These are phyloP conservation scores for Dromius quadrimaculatus DNA, from an alignment of 2,888 invertebrate genomes.

Conservation along the genomic window DNA sequence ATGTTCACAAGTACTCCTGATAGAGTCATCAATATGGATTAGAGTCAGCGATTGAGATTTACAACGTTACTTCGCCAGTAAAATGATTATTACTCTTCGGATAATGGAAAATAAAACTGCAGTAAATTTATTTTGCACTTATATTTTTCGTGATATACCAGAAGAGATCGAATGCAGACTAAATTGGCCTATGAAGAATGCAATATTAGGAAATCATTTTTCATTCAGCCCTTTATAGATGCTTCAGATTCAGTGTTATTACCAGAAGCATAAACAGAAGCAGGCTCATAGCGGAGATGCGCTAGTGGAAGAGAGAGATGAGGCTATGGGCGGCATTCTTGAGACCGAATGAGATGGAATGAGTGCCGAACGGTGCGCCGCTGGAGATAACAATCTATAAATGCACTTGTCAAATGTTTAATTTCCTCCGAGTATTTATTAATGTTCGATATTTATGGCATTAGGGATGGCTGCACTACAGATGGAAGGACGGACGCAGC, in stretches of 20 bases:
- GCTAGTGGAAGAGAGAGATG: background rate
- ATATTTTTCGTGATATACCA: too few relatives aligned
- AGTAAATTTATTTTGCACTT: too few relatives aligned
- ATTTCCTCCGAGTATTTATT: constrained; percentile 64
- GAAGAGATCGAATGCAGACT: too few relatives aligned
- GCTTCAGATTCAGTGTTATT: background rate
- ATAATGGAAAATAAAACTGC: constrained; percentile 33
- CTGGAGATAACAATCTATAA: constrained; percentile 61
- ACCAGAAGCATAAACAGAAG: constrained; percentile 29
- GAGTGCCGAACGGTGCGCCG: constrained; percentile 15
- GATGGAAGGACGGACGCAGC: constrained; percentile 50
- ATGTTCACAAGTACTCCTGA: background rate
- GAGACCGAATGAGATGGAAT: background rate
- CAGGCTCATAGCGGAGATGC: constrained; percentile 7
- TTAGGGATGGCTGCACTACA: constrained; percentile 54
- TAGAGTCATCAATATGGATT: constrained; percentile 29
- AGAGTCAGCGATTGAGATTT: constrained; percentile 24
- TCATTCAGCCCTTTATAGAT: background rate
- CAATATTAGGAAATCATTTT: too few relatives aligned
- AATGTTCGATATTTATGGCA: constrained; percentile 62
- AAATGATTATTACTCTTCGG: constrained; percentile 15
- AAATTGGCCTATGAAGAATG: too few relatives aligned
- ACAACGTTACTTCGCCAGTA: constrained; percentile 22
- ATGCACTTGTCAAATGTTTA: constrained; percentile 63
- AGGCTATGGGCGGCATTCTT: background rate